Evolutionary conservation across 64 coral and sea anemone species (phyloP).

Genomic region (Astreopora myriophthalma): DNA sequence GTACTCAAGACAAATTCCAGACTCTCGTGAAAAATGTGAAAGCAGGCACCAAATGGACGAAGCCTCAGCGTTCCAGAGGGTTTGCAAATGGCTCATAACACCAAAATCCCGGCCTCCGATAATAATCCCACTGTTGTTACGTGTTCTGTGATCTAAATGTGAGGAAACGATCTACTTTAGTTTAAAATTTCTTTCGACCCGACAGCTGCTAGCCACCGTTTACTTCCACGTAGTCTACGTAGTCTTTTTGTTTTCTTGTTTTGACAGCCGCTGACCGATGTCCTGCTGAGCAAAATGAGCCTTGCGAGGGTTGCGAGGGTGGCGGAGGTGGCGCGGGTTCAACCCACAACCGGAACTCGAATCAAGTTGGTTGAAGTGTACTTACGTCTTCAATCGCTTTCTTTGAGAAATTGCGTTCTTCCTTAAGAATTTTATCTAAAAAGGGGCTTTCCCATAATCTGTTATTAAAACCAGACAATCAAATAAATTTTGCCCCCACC

Average conservation of each 20-base stretch:
- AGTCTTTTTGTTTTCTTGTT: constrained; percentile 48
- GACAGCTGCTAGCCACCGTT: constrained; percentile 39
- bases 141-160: not conserved
- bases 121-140: not conserved
- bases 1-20: not conserved
- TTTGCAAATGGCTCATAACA: constrained; percentile 9
- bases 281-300: not conserved
- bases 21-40: not conserved
- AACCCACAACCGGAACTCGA: not conserved
- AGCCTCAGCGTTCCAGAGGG: not conserved
- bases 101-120: not conserved
- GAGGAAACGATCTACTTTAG: not conserved
- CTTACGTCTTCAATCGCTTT: not conserved
- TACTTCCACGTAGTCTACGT: constrained; percentile 59
- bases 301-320: not conserved
- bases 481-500: too few species aligned
- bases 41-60: constrained; percentile 15
- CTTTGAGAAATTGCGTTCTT: not conserved
- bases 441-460: not conserved
- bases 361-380: too few species aligned
- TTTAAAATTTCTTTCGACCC: not conserved
- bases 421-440: not conserved
- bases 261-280: constrained; percentile 18
- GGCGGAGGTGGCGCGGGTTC: not conserved
- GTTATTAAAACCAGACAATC: too few species aligned